A percentile compares a stretch with the other conserved stretches of the same genome.
Evolutionary conservation across 2,888 invertebrate species (phyloP).

Genomic region (Polydrusus cervinus): DNA sequence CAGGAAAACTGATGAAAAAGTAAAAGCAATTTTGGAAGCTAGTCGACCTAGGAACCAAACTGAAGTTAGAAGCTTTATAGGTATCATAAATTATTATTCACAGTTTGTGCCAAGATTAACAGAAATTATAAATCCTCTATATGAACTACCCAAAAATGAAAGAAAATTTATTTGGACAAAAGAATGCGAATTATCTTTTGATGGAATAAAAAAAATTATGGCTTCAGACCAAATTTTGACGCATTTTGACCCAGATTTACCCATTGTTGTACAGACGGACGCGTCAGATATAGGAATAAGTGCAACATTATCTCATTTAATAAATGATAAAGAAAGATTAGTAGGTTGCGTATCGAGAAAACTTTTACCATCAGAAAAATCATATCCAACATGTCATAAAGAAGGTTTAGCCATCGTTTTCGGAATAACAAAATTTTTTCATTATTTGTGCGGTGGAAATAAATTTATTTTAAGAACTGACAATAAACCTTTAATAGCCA

Average conservation of each 20-base stretch:
- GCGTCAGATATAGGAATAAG: too few species aligned
- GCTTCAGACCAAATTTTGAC: constrained; percentile 13
- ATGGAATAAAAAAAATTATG: constrained; percentile 25
- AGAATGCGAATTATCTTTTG: constrained; percentile 47
- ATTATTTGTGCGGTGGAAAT: constrained; percentile 9
- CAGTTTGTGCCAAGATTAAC: constrained; percentile 45
- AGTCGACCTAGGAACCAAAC: not conserved
- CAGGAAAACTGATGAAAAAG: not conserved
- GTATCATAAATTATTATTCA: constrained; percentile 53
- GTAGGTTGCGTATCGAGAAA: too few species aligned
- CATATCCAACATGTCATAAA: too few species aligned
- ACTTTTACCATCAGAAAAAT: too few species aligned
- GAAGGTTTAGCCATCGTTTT: too few species aligned
- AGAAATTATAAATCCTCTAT: constrained; percentile 30
- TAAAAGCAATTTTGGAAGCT: constrained; percentile 1
- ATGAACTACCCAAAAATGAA: constrained; percentile 5
- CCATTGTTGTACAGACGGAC: not conserved
- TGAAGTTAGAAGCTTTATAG: constrained; percentile 47
- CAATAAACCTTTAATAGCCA: constrained; percentile 23
- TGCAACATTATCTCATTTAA: too few species aligned
- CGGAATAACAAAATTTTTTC: too few species aligned
- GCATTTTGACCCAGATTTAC: constrained; percentile 46
- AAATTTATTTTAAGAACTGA: constrained; percentile 20
- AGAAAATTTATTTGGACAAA: constrained; percentile 25
- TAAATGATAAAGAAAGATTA: too few species aligned